These are phyloP conservation scores for Chloropsis cyanopogon DNA, from an alignment of 2,113 vertebrate species.

Conservation along the genomic window DNA sequence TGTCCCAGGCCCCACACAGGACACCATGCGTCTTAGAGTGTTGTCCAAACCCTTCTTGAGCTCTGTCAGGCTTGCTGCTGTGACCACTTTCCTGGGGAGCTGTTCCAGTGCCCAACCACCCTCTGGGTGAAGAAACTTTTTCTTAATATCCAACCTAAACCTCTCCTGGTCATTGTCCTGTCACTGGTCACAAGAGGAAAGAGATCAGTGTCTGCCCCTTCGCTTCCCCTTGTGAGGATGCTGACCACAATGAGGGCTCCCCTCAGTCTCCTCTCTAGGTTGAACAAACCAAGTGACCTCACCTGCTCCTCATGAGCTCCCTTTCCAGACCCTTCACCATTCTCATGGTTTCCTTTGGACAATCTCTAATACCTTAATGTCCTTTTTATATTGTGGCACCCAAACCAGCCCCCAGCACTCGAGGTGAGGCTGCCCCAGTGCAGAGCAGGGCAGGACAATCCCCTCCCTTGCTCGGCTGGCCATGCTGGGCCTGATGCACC, in stretches of 20 bases:
- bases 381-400: background rate
- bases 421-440: rapidly evolving
- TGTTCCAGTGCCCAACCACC: rapidly evolving
- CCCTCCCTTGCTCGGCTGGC: rapidly evolving
- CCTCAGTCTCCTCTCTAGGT: background rate
- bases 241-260: background rate
- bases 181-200: background rate
- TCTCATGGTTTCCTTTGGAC: background rate
- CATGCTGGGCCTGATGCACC: background rate
- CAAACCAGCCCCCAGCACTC: background rate
- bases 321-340: background rate
- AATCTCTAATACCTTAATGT: background rate
- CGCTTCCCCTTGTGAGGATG: background rate
- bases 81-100: background rate
- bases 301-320: background rate
- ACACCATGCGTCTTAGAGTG: background rate
- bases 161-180: background rate
- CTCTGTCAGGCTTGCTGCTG: background rate
- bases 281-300: background rate
- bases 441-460: background rate
- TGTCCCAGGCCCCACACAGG: background rate
- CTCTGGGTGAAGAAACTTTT: background rate
- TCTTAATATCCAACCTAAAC: background rate
- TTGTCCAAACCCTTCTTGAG: background rate
- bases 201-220: background rate